These are phyloP conservation scores for Callionymus lyra DNA, from an alignment of 2,113 vertebrate species.

Conservation along the genomic window DNA sequence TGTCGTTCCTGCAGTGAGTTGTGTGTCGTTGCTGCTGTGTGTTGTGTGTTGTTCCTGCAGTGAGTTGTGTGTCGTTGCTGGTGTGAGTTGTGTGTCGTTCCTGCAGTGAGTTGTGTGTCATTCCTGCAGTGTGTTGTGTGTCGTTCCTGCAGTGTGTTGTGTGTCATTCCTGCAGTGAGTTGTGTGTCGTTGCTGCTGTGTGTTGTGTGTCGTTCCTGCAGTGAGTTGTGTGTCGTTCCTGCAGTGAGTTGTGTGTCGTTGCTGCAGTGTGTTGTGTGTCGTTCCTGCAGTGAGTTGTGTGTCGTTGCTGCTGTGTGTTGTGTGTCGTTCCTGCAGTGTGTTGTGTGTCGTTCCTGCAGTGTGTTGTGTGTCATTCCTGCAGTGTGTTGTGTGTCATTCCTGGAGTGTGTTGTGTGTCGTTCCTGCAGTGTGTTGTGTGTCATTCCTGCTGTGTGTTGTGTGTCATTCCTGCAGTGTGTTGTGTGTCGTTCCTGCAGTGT, in stretches of 20 bases:
- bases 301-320: slow-evolving; percentile 20
- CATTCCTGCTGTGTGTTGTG: slow-evolving; percentile 20
- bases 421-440: slow-evolving; percentile 16
- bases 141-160: slow-evolving; percentile 12
- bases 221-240: slow-evolving; percentile 21
- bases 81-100: slow-evolving; percentile 21
- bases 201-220: slow-evolving; percentile 13
- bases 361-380: slow-evolving; percentile 23
- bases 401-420: slow-evolving; percentile 23
- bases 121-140: slow-evolving; percentile 20
- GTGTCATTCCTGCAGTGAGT: slow-evolving; percentile 18
- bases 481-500: slow-evolving; percentile 17
- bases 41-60: slow-evolving; percentile 20
- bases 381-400: slow-evolving; percentile 15
- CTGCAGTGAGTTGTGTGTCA: slow-evolving; percentile 20
- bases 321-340: slow-evolving; percentile 17
- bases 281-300: slow-evolving; percentile 16
- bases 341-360: slow-evolving; percentile 12
- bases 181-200: slow-evolving; percentile 20
- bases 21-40: slow-evolving; percentile 17
- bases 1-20: slow-evolving; percentile 16
- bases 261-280: slow-evolving; percentile 20
- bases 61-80: slow-evolving; percentile 13
- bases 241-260: slow-evolving; percentile 19
- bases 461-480: slow-evolving; percentile 15